phyloP scores from a whole-genome alignment of 1,140 invertebrate genomes.

The Hormaphis cornu region DNA sequence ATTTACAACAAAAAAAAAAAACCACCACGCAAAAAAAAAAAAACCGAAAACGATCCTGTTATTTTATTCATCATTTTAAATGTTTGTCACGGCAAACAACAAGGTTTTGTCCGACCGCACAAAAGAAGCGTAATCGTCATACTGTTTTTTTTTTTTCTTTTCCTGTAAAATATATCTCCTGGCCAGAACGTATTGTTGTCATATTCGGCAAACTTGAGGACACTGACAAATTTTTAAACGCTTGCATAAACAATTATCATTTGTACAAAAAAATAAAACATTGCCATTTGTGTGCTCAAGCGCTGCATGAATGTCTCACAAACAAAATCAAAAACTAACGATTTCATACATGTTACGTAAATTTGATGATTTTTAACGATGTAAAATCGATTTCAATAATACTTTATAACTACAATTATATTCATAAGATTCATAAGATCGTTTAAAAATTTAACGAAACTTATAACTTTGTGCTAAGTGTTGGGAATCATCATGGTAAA shows the following conservation, averaged over 20 bases:
- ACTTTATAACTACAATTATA: too few relatives aligned
- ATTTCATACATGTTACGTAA: too few relatives aligned
- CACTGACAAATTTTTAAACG: background rate
- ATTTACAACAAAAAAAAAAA: conserved; percentile 7
- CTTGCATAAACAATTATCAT: background rate
- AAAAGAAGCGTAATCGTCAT: background rate
- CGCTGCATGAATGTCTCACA: too few relatives aligned
- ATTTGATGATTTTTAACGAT: too few relatives aligned
- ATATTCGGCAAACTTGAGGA: background rate
- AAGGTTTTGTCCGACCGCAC: background rate
- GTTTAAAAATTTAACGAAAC: too few relatives aligned
- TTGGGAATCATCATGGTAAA: too few relatives aligned
- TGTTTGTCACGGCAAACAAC: conserved; percentile 1
- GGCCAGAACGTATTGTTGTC: background rate
- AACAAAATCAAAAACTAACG: too few relatives aligned
- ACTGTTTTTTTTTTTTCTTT: background rate
- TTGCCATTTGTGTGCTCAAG: background rate
- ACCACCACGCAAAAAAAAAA: background rate
- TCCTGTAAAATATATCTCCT: background rate
- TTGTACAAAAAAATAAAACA: too few relatives aligned
- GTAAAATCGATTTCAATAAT: too few relatives aligned
- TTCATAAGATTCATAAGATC: too few relatives aligned
- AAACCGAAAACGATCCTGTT: background rate
- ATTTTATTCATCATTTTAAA: conserved; percentile 6
- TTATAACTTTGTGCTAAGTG: too few relatives aligned